Evolutionary conservation across 2,113 vertebrate species (phyloP), one percentile per base, ranked within the genome.

Genomic region (Hippoglossus stenolepis): DNA sequence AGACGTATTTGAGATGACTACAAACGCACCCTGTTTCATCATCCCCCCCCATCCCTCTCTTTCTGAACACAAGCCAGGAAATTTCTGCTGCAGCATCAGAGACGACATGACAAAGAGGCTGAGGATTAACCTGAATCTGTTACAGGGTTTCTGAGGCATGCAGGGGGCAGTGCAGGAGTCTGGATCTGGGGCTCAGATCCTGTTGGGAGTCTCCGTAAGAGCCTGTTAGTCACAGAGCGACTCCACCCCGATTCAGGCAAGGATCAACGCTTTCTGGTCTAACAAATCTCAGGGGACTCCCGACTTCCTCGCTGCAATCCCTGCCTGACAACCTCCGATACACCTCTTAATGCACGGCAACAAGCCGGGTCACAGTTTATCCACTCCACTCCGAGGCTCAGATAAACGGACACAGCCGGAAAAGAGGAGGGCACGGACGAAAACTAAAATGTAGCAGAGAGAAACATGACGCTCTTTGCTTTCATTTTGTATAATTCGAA

Each of bases 111-210:
- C 67, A 81, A 85, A 70, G 73, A 79, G 62, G 70, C 57, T 24
- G 57, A 71, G 76, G 86, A 89, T 87, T 89, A 90, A 77, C 69
- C 79, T 75, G 83, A 85, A 86, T 86, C 75, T 75, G 62, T 66
- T 66, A 77, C 66, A 79, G 73, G 23, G 57, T 35, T 61, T 31
- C 40, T 67, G 45, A 87, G 51, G 65, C 51, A 51, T 51, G 47
- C 18, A 15, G 64, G 23, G 23, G 28, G n/a, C 21, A 13, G 59
- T 58, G 80, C 51, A 73, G 62, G 43, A 66, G 70, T 69, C 49
- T 56, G 31, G 47, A 54, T 58, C 79, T 73, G 31, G 47, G 60
- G 61, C 79, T 78, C 47, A 51, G 63, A 72, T 84, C 60, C 70
- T 75, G 56, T 57, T 64, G 70, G 71, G 72, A 85, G 60, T 70